Evolutionary conservation across 2,888 invertebrate genomes (phyloP), one percentile per base, ranked within the genome.

Genomic region (Agrotis segetum): DNA sequence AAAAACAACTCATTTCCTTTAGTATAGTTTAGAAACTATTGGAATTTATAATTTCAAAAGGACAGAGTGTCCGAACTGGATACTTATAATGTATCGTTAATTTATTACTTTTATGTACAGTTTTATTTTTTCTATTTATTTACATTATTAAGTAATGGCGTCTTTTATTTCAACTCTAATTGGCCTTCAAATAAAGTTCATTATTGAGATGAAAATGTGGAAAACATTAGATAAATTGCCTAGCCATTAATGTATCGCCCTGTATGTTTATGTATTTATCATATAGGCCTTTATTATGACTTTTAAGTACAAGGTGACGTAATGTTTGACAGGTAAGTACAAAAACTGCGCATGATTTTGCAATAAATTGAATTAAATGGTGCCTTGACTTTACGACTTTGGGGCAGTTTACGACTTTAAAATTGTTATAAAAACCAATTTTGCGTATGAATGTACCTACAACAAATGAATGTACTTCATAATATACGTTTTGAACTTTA

Each of bases 221-320:
- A 24, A 62, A 62, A 44, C 13, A 34, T 19, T 40, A 11, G 40
- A 40, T 14, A 16, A 17, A 64, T 5, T 46, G 9, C 40, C 40
- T 40, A 13, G 14, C 13, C 11, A 40, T 19, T 68, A 34, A 53
- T 56, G 19, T 66, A 47, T 55, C 3, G 14, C 5, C 40, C 34
- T 66, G 19, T 58, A 11, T 77, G 34, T 59, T 53, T 49, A 14
- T 65, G 14, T 60, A 62, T 19, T 46, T 62, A 66, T 55, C 58
- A 9, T 34, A 29, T 67, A 71, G 59, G 65, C 44, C 50, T 40
- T 53, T 49, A 55, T 71, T 40, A 56, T 56, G 53, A 29, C 34
- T 68, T 53, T 70, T 55, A 58, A 50, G 29, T 55, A 59, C 52
- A 24, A 11, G 66, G 14, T 79, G 79, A 79, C 80, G 79, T 71